Conservation (phyloP, 2,797 vertebrate species). For the Pseudochromis fuscus region DNA sequence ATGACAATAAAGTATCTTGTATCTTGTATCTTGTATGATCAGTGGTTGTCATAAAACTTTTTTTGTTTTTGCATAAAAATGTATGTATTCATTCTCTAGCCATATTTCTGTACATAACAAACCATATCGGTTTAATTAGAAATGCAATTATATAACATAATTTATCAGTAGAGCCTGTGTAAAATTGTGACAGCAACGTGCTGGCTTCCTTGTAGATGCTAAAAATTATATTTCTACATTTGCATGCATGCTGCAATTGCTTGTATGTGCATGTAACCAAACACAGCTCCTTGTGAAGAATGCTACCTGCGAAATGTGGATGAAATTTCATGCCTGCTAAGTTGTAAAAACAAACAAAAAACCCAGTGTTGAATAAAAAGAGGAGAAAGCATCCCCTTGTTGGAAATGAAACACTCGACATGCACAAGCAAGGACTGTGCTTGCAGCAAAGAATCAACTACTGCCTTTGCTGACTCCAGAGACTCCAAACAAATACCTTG, state of each 20-base stretch:
- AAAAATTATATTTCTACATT: not conserved
- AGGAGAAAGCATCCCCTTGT: not conserved
- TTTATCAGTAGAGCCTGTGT: conserved; percentile 8
- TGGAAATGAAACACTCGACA: not conserved
- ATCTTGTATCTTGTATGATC: too few species aligned
- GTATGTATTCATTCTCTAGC: not conserved
- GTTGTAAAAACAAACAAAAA: not conserved
- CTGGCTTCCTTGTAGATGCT: not conserved
- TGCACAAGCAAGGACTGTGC: conserved; percentile 5
- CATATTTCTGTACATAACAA: not conserved
- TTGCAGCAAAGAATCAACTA: conserved; percentile 9
- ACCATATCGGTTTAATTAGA: not conserved
- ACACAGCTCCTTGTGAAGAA: not conserved
- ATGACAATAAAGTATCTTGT: too few species aligned
- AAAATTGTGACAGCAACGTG: not conserved
- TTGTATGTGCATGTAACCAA: not conserved
- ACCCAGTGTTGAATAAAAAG: not conserved
- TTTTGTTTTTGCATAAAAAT: not conserved
- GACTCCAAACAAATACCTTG: conserved; percentile 8
- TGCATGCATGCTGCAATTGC: not conserved
- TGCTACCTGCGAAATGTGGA: not conserved
- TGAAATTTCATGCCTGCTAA: not conserved
- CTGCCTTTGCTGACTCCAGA: conserved; percentile 7
- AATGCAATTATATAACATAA: too few species aligned
- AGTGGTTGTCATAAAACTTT: not conserved